Evolutionary conservation across 2,888 invertebrate genomes (phyloP), one percentile per base, ranked within the genome.

Genomic region (Torymus aiolomorphi): DNA sequence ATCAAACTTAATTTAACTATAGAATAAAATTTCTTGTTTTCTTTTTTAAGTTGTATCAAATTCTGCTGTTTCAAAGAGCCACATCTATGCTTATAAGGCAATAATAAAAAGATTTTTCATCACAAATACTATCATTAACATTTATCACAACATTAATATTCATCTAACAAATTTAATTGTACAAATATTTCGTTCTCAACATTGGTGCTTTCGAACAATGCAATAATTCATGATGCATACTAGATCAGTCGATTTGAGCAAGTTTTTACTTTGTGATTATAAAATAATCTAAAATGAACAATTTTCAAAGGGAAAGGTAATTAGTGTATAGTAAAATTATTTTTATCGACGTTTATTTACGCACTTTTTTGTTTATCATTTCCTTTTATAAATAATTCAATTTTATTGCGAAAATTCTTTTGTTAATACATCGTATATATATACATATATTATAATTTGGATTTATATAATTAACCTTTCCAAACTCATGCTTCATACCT

Each of bases 401-500:
- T 73, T 79, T 71, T 67, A 75, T 62, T 18, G 18, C 67, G 75
- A 77, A 65, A 63, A n/a, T n/a, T n/a, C n/a, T n/a, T n/a, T n/a
- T n/a, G n/a, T n/a, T n/a, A n/a, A n/a, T n/a, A n/a, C n/a, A 54
- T 18, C 14, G 57, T 76, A 62, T 57, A 2, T 56, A 10, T 54
- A 49, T 61, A 66, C 16, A 56, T 51, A 62, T 66, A 61, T 52
- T 80, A 81, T 77, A 24, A 24, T 24, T 24, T 74, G n/a, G 62
- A 79, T 78, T 72, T 67, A 54, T 24, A 24, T 11, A 20, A 78
- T 78, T 57, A 57, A 81, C 56, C 81, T 80, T 78, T 56, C 20
- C 79, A 79, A 66, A 79, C 57, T 76, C 78, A 83, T 82, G 82
- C 81, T 84, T 84, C 83, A 83, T 82, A 85, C 81, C 73, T 82